Conservation (phyloP, 2,797 vertebrate genomes). For the Stomatorhinus walkeri region DNA sequence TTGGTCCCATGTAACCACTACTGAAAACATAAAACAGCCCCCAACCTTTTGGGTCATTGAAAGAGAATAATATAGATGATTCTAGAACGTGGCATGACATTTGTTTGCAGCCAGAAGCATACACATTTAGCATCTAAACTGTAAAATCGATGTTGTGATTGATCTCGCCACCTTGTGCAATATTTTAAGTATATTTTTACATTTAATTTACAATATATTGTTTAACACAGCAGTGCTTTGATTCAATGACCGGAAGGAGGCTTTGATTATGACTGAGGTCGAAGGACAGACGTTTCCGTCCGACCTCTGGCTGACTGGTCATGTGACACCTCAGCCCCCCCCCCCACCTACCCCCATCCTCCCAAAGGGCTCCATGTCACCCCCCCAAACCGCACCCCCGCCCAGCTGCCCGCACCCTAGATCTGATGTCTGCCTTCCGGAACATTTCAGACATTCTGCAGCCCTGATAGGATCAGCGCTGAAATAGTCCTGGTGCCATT, state of each 20-base stretch:
- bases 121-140: background rate
- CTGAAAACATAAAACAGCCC: background rate
- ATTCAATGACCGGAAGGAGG: background rate
- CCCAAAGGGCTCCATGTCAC: background rate
- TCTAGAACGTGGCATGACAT: background rate
- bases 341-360: background rate
- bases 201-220: background rate
- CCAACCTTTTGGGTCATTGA: background rate
- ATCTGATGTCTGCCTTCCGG: conserved; percentile 2
- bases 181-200: background rate
- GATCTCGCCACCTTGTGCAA: background rate
- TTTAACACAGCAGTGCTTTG: background rate
- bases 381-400: background rate
- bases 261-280: conserved; percentile 12
- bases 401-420: background rate
- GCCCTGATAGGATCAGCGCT: conserved; percentile 4
- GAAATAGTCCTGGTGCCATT: conserved; percentile 6
- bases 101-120: background rate
- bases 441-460: conserved; percentile 13
- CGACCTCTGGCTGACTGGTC: background rate
- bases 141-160: background rate
- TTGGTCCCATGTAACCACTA: background rate
- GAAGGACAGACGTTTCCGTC: background rate
- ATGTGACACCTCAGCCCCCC: background rate
- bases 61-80: background rate